Conservation (phyloP, 1,140 invertebrate genomes). For the Euwallacea similis region DNA sequence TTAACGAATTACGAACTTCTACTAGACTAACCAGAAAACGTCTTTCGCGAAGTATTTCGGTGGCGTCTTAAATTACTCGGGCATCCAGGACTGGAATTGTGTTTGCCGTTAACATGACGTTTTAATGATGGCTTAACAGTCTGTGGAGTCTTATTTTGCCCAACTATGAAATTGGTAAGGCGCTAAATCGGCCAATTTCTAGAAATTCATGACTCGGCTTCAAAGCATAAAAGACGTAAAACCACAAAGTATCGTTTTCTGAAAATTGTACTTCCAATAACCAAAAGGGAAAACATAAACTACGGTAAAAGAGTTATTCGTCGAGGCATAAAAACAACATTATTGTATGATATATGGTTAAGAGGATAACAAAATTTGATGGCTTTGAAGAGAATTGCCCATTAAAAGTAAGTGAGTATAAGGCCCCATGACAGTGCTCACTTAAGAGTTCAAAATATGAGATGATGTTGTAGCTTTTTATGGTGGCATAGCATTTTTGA, state of each 20-base stretch:
- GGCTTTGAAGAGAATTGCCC: constrained; percentile 23
- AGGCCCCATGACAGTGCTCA: constrained; percentile 12
- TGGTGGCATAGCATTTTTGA: constrained; percentile 19
- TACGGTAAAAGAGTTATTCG: constrained; percentile 26
- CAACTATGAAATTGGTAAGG: no score
- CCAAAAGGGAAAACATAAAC: constrained; percentile 16
- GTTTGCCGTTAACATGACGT: constrained; percentile 1
- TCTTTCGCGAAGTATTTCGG: constrained; percentile 14
- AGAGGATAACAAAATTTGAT: constrained; percentile 34
- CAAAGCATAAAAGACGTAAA: background rate
- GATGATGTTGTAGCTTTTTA: constrained; percentile 27
- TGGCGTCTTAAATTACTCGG: constrained; percentile 17
- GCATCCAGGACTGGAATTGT: background rate
- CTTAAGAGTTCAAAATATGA: constrained; percentile 22
- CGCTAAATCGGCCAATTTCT: no score
- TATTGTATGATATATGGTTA: constrained; percentile 33
- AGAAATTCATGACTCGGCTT: no score
- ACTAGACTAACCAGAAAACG: constrained; percentile 32
- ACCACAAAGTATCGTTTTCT: constrained; percentile 14
- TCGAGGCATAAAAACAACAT: constrained; percentile 21
- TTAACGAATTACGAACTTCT: constrained; percentile 27
- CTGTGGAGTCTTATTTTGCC: no score
- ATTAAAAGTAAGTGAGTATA: constrained; percentile 23
- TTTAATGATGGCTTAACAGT: constrained; percentile 10
- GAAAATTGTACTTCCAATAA: constrained; percentile 15